phyloP scores from a whole-genome alignment of 2,113 vertebrate species.

The Meles meles region DNA sequence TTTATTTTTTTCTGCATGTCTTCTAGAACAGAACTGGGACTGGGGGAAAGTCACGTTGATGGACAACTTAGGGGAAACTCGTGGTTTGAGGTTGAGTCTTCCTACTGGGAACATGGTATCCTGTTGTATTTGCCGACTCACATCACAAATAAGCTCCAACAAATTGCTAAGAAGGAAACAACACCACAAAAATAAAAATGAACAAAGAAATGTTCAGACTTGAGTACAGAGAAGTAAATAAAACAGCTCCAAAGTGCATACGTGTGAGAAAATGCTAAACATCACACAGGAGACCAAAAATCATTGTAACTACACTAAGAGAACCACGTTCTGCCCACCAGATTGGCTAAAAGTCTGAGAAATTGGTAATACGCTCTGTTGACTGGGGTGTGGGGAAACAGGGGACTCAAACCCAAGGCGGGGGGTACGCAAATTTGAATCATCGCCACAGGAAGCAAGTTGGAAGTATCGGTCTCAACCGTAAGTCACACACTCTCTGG shows the following conservation, averaged over 20 bases:
- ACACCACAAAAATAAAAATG: background rate
- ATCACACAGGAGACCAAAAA: background rate
- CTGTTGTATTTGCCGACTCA: background rate
- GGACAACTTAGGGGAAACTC: background rate
- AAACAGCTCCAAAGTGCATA: background rate
- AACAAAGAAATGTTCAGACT: background rate
- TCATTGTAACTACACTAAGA: background rate
- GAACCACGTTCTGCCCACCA: background rate
- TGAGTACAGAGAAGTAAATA: background rate
- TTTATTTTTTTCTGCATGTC: background rate
- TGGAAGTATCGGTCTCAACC: background rate
- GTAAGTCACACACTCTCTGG: background rate
- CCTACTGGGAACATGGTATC: background rate
- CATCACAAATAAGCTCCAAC: background rate
- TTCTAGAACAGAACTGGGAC: background rate
- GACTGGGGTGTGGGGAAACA: too few relatives aligned
- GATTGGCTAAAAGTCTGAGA: background rate
- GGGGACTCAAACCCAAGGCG: background rate
- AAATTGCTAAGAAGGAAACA: background rate
- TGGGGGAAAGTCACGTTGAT: background rate
- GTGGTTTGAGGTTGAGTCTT: background rate
- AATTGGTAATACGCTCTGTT: background rate
- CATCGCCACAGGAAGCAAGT: background rate
- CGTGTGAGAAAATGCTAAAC: background rate
- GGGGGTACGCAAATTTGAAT: background rate